Percentiles rank a stretch among this genome's conserved stretches.
phyloP scores from a whole-genome alignment of 2,888 invertebrate genomes.

The Tetragonula carbonaria region DNA sequence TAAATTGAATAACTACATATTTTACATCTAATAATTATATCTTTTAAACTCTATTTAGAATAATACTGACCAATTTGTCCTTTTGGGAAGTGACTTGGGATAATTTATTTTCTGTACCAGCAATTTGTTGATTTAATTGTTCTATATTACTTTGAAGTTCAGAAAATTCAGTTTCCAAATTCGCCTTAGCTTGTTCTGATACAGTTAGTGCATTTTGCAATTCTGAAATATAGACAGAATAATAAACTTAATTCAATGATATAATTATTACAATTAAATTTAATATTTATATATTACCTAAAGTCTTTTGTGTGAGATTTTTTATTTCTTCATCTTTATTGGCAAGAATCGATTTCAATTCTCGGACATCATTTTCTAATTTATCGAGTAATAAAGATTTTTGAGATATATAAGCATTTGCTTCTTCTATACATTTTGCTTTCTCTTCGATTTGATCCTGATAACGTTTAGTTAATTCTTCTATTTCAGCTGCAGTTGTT shows the following conservation, averaged over 20 bases:
- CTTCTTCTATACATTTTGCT: conserved; percentile 74
- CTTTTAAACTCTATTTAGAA: not conserved
- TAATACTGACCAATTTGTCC: conserved; percentile 84
- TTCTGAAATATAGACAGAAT: conserved; percentile 69
- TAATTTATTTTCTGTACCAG: conserved; percentile 86
- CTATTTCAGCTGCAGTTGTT: conserved; percentile 74
- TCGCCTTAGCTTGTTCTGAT: conserved; percentile 78
- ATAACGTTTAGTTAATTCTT: conserved; percentile 77
- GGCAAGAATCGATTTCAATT: conserved; percentile 75
- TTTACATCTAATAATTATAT: not conserved
- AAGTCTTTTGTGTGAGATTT: conserved; percentile 76
- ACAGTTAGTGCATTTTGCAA: conserved; percentile 76
- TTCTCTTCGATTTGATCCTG: conserved; percentile 78
- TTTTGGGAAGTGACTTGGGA: conserved; percentile 86
- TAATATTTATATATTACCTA: conserved; percentile 65
- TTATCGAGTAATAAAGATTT: conserved; percentile 73
- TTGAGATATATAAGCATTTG: conserved; percentile 70
- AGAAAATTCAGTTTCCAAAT: conserved; percentile 77
- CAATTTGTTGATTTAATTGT: conserved; percentile 86
- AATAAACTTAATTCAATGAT: not conserved
- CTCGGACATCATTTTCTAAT: conserved; percentile 77
- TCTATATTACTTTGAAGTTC: conserved; percentile 74
- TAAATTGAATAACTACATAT: conserved; percentile 11
- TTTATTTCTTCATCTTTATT: conserved; percentile 80
- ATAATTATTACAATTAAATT: not conserved